A percentile compares a stretch with the other conserved stretches of the same genome.
Conservation (phyloP, 2,888 invertebrate species). For the Aquatica leii region DNA sequence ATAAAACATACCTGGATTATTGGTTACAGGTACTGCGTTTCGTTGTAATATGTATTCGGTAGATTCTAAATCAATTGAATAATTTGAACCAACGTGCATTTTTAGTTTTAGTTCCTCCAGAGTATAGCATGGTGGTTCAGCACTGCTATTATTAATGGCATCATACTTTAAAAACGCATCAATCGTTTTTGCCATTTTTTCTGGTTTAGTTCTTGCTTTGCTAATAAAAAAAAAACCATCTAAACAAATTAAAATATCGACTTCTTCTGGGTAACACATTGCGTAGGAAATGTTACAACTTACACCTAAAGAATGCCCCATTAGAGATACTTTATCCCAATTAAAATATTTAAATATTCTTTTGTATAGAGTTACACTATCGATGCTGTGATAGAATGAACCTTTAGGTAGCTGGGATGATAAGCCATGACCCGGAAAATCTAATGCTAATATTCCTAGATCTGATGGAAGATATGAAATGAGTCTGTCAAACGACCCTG, state of each 20-base stretch:
- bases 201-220: conserved; percentile 39
- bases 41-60: conserved; percentile 65
- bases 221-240: conserved; percentile 1
- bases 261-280: conserved; percentile 67
- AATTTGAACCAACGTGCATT: conserved; percentile 64
- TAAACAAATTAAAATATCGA: conserved; percentile 61
- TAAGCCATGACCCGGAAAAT: conserved; percentile 72
- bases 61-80: conserved; percentile 65
- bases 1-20: conserved; percentile 66
- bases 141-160: conserved; percentile 49
- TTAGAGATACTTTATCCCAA: conserved; percentile 71
- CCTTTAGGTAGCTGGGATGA: conserved; percentile 65
- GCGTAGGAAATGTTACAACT: conserved; percentile 69
- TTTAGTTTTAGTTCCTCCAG: conserved; percentile 66
- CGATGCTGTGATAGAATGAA: conserved; percentile 48
- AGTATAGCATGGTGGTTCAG: conserved; percentile 66
- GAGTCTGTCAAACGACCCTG: conserved; percentile 73
- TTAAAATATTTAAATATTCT: conserved; percentile 69
- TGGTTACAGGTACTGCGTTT: conserved; percentile 63
- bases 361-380: conserved; percentile 60
- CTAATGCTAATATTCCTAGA: conserved; percentile 66
- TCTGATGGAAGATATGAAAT: conserved; percentile 66
- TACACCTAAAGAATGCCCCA: conserved; percentile 74
- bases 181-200: conserved; percentile 58
- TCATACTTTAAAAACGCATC: conserved; percentile 61